Evolutionary conservation across 92 coral and sea anemone species (phyloP), one percentile per base, ranked within the genome.

Genomic region (Nematostella vectensis): DNA sequence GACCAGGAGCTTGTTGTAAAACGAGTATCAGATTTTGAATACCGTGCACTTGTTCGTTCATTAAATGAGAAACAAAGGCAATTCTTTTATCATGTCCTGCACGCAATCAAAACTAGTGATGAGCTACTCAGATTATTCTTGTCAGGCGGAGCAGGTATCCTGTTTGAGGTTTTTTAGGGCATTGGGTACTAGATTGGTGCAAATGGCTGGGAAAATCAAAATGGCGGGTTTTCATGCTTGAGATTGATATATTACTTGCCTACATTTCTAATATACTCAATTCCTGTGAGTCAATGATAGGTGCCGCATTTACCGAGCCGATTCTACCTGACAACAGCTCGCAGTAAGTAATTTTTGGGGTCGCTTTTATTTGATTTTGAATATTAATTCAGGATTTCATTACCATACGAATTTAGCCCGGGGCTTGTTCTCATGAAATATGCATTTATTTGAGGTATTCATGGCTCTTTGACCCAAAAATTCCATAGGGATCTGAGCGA

Each of bases 401-500:
- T 10, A 19, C 51, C 51, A 45, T 45, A 45, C 51, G 51, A 45
- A 10, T 45, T 45, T 45, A 45, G 51, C 51, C 21, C 51, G 51
- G 18, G 9, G 51, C 23, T 10, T 45, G 18, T 19, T 45, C 51
- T 45, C 51, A 10, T 45, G 23, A 45, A 45, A 45, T 45, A 45
- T 45, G 51, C 23, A 45, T 45, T 45, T 45, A 45, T 45, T 17
- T 19, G 23, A 10, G 51, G 9, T 11, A 45, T 45, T 45, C 51
- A 45, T 19, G 18, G 12, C 23, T 45, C 17, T 45, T 45, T 45
- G 51, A 45, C 12, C 8, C 3, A 59, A 59, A 59, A 23, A 23
- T 59, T 38, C 54, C 51, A 47, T 59, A 59, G 52, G 26, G 54
- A 38, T 59, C 22, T 48, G 65, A 57, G 62, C 24, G 62, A 57